Evolutionary conservation across 2,888 invertebrate genomes (phyloP).

Genomic region (Ctena decussata): DNA sequence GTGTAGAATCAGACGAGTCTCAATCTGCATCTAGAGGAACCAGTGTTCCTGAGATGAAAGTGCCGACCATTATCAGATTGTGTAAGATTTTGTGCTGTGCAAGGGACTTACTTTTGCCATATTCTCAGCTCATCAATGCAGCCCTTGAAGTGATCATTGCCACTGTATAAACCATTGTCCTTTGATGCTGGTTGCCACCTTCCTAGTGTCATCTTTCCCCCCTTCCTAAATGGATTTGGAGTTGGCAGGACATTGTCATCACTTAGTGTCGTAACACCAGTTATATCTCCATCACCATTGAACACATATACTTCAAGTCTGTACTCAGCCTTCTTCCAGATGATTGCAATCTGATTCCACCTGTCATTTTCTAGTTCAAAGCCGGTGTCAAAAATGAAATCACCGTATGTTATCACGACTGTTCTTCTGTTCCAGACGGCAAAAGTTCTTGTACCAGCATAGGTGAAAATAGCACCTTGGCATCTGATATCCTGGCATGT

Average conservation of each 20-base stretch:
- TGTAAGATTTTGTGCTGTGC: too few relatives aligned
- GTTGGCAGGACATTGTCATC: not conserved
- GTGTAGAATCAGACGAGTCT: too few relatives aligned
- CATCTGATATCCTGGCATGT: conserved; percentile 34
- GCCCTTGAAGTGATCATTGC: not conserved
- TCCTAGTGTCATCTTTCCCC: conserved; percentile 46
- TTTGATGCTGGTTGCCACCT: not conserved
- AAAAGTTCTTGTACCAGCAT: conserved; percentile 30
- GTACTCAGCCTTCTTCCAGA: conserved; percentile 6
- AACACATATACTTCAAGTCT: conserved; percentile 32
- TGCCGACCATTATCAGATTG: too few relatives aligned
- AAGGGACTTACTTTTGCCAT: not conserved
- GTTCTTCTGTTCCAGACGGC: conserved; percentile 41
- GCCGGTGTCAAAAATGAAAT: conserved; percentile 13
- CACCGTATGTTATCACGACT: conserved; percentile 41
- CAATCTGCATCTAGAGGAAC: too few relatives aligned
- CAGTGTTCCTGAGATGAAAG: too few relatives aligned
- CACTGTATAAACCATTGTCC: not conserved
- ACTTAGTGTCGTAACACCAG: not conserved
- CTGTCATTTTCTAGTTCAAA: conserved; percentile 35
- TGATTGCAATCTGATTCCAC: conserved; percentile 47
- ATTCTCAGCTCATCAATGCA: not conserved
- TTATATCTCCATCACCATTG: not conserved
- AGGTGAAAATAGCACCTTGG: conserved; percentile 53
- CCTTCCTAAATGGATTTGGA: conserved; percentile 34